Evolutionary conservation across 2,113 vertebrate genomes (phyloP), one percentile per base, ranked within the genome.

Genomic region (Xenopus laevis): DNA sequence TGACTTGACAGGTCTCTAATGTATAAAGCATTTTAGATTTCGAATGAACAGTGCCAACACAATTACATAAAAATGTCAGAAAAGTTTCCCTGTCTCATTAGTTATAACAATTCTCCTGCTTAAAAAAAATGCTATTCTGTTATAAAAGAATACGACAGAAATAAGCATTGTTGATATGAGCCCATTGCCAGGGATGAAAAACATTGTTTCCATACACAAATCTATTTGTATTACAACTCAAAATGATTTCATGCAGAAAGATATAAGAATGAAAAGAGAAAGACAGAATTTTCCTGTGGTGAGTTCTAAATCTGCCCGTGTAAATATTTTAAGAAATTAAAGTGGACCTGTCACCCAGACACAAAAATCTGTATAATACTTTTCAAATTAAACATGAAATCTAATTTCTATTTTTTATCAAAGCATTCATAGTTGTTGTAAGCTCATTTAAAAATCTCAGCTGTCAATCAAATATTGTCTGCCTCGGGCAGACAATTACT

Each of bases 11-110:
- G 23, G 4, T 27, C 23, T 27, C 23, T 27, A 27, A 27, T 27
- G 23, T 27, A 23, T 27, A 23, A 27, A 23, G 0, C 58, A 60
- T 60, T 60, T 21, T 60, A 0, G 7, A 10, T 60, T 60, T 27
- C 4, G 6, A 60, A 60, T 60, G 58, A 60, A 12, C 18, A 23
- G 21, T 60, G 18, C 18, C 58, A 27, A 23, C 21, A 21, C 20
- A 60, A 60, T 60, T 23, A 60, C 21, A 60, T 60, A 60, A 60
- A 60, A 23, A 60, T 23, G 58, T 60, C 21, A 60, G 58, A 18
- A 10, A 23, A 27, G 5, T 60, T 60, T 60, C 20, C 58, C 7
- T 27, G 21, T 60, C 58, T 60, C 58, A 60, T 27, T 60, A 60
- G 58, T 60, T 60, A 58, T 58, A 27, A 60, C 15, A 60, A 60